These are phyloP conservation scores for Drosophila subpulchrella DNA, from an alignment of 1,140 invertebrate species.

Conservation along the genomic window DNA sequence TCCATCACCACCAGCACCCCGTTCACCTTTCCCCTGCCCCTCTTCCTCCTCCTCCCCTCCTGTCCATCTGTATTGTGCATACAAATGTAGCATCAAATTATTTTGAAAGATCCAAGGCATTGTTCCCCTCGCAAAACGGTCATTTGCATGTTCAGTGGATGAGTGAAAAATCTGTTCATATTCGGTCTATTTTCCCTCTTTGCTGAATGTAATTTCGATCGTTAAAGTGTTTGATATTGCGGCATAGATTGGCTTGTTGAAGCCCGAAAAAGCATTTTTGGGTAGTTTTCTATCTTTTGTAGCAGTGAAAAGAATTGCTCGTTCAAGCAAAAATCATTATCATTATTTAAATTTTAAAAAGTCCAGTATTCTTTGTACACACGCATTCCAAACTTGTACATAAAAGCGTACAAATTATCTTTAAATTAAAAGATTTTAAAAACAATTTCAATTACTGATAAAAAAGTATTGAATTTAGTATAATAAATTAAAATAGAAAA, in stretches of 20 bases:
- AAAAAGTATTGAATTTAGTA: too few species aligned
- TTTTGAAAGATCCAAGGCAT: conserved; percentile 43
- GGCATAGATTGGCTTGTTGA: conserved; percentile 7
- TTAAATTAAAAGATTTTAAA: too few species aligned
- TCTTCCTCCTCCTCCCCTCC: conserved; percentile 1
- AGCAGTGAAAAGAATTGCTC: background rate
- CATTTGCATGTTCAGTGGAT: conserved; percentile 52
- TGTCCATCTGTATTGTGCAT: conserved; percentile 28
- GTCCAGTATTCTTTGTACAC: too few species aligned
- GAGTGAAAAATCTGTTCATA: conserved; percentile 44
- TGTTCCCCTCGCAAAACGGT: conserved; percentile 30
- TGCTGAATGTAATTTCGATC: conserved; percentile 36
- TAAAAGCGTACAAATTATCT: too few species aligned
- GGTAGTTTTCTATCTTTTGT: background rate
- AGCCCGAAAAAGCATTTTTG: conserved; percentile 1
- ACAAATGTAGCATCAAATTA: conserved; percentile 70
- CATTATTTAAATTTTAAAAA: background rate
- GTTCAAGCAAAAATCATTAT: background rate
- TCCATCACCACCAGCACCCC: background rate
- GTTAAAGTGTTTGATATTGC: conserved; percentile 47
- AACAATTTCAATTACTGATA: too few species aligned
- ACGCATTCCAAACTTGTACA: too few species aligned
- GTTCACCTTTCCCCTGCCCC: conserved; percentile 7
- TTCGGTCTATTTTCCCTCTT: conserved; percentile 29
- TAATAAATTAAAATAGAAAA: too few species aligned